phyloP scores from a whole-genome alignment of 2,888 invertebrate species.

The Ecdyonurus torrentis region DNA sequence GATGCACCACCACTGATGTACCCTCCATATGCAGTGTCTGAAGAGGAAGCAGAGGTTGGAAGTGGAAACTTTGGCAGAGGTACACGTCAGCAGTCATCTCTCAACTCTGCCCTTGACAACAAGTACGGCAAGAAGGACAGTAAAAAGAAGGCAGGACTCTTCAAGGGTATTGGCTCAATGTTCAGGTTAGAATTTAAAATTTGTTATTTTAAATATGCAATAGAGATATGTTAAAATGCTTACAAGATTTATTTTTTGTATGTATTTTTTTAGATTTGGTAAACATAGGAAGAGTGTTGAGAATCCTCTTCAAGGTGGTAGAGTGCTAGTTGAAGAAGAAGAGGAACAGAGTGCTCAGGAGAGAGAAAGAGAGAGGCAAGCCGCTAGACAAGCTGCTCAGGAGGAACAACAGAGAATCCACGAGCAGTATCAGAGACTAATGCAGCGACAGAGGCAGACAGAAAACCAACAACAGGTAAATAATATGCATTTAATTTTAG shows the following conservation, averaged over 20 bases:
- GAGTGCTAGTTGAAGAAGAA: slow-evolving; percentile 21
- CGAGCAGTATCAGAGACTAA: slow-evolving; percentile 27
- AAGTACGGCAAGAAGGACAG: slow-evolving; percentile 31
- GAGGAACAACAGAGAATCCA: slow-evolving; percentile 27
- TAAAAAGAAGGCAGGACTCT: slow-evolving; percentile 53
- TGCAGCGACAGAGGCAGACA: slow-evolving; percentile 21
- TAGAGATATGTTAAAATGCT: too few species aligned
- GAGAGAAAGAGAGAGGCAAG: slow-evolving; percentile 20
- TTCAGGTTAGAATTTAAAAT: slow-evolving; percentile 37
- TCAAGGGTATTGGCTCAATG: slow-evolving; percentile 65
- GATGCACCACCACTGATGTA: background rate
- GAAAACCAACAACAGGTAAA: slow-evolving; percentile 9
- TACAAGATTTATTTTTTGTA: slow-evolving; percentile 3
- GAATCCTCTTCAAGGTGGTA: slow-evolving; percentile 14
- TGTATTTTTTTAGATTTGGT: slow-evolving; percentile 30
- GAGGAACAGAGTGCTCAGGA: slow-evolving; percentile 20
- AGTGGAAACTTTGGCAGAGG: slow-evolving; percentile 33
- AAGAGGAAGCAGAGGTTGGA: slow-evolving; percentile 27
- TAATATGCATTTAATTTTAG: too few species aligned
- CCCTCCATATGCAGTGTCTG: slow-evolving; percentile 24
- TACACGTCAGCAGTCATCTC: slow-evolving; percentile 60
- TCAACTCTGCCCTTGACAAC: slow-evolving; percentile 43
- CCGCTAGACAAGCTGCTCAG: slow-evolving; percentile 21
- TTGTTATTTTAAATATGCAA: too few species aligned
- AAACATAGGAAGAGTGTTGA: slow-evolving; percentile 37